phyloP scores from a whole-genome alignment of 1,140 invertebrate genomes.

The Zaprionus tsacasi region DNA sequence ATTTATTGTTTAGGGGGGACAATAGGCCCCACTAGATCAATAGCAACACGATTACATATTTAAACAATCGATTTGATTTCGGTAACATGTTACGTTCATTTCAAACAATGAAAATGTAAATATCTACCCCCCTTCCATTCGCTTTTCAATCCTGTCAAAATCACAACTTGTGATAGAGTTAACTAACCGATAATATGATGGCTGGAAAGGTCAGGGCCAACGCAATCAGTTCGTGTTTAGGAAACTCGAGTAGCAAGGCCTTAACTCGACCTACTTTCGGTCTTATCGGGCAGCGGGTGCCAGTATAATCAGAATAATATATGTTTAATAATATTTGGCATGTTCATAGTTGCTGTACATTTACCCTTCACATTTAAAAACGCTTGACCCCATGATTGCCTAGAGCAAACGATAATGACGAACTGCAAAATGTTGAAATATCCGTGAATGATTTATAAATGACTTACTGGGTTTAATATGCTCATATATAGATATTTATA shows the following conservation, averaged over 20 bases:
- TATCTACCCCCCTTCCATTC: background rate
- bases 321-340: background rate
- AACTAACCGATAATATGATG: background rate
- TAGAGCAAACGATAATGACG: slow-evolving; percentile 14
- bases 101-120: slow-evolving; percentile 25
- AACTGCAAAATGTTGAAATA: slow-evolving; percentile 40
- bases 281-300: slow-evolving; percentile 24
- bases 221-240: slow-evolving; percentile 18
- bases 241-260: slow-evolving; percentile 17
- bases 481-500: background rate
- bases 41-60: background rate
- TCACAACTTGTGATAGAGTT: slow-evolving; percentile 21
- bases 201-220: slow-evolving; percentile 32
- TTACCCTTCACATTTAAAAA: slow-evolving; percentile 18
- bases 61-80: slow-evolving; percentile 22
- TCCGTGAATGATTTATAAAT: background rate
- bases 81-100: slow-evolving; percentile 16
- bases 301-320: background rate
- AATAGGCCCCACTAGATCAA: slow-evolving; percentile 9
- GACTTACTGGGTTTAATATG: slow-evolving; percentile 1
- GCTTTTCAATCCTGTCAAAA: background rate
- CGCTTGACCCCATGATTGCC: slow-evolving; percentile 6
- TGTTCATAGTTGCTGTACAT: slow-evolving; percentile 2
- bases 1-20: slow-evolving; percentile 2
- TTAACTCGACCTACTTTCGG: slow-evolving; percentile 20